A percentile compares a stretch with the other conserved stretches of the same genome.
phyloP scores from a whole-genome alignment of 2,113 vertebrate genomes.

The Aegypius monachus region DNA sequence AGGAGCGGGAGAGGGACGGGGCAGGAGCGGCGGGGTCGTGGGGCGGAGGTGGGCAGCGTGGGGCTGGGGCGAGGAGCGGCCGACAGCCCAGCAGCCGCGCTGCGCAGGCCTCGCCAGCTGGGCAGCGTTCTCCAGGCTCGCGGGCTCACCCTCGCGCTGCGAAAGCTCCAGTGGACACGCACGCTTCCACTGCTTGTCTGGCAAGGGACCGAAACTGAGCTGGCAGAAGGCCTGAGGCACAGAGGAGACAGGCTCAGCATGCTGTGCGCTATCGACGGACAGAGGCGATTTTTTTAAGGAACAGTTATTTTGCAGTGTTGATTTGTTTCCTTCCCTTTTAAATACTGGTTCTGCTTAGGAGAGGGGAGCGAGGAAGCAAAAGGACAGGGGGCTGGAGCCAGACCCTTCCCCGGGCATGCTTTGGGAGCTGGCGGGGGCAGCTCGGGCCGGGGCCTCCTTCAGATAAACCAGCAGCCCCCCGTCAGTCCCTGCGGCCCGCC shows the following conservation, averaged over 20 bases:
- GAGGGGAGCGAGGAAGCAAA: neutral
- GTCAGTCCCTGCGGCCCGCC: neutral
- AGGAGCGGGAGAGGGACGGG: neutral
- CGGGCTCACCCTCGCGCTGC: accelerated
- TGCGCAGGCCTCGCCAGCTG: neutral
- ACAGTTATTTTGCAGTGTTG: neutral
- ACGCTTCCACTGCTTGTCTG: neutral
- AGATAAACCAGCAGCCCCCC: neutral
- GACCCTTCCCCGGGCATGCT: neutral
- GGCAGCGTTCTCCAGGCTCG: accelerated
- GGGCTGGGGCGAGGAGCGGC: accelerated
- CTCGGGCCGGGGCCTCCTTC: neutral
- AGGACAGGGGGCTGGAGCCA: neutral
- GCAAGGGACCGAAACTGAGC: neutral
- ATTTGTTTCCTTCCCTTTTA: conserved; percentile 15
- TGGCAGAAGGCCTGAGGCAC: neutral
- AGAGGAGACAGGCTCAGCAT: neutral
- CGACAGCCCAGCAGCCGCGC: accelerated
- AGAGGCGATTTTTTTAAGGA: neutral
- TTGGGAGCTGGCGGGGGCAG: neutral
- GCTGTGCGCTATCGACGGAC: neutral
- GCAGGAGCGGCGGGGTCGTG: accelerated
- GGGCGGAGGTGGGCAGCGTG: neutral
- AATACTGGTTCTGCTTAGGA: neutral
- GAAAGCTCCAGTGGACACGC: neutral